Evolutionary conservation across 1,140 invertebrate species (phyloP), one percentile per base, ranked within the genome.

Genomic region (Trachelipus rathkii): DNA sequence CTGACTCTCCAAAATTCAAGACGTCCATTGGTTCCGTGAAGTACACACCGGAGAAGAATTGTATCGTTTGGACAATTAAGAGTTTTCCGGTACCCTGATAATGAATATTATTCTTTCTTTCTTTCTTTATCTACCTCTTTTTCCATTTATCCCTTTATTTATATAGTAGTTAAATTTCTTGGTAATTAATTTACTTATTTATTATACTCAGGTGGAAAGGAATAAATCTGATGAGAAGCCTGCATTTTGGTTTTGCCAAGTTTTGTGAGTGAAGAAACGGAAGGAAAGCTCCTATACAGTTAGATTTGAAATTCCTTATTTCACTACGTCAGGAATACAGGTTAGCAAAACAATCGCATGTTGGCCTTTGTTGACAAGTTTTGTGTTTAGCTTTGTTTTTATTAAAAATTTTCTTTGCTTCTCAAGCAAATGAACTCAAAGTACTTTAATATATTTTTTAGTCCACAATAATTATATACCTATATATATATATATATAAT

Each of bases 291-390:
- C 98, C 98, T 0, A 99, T 99, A 82, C 93, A 97, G 97, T 99
- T 6, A 96, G 96, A 86, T 99, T 99, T 88, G 98, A 99, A 88
- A 99, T 99, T 83, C 98, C 98, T 0, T 99, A 99, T 83, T 99
- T 99, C 82, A 99, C 97, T 0, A 99, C 97, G 68, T 99, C 97
- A 23, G 98, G 98, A 6, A 98, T 99, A 83, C 97, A 99, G 89
- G 92, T 93, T 85, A 81, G 79, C 75, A 68, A 44, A 50, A 8
- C 10, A 19, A n/a, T n/a, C 15, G 15, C 21, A 0, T 33, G 10
- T 5, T 13, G 11, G 1, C 6, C 13, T 45, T 0, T 60, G 10
- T 75, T n/a, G n/a, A 44, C 13, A 46, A 75, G 33, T 33, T 33
- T 33, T 33, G 1, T 33, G 1, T 33, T 33, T 33, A 3, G 1